Percentiles rank a stretch among this genome's conserved stretches.
These are phyloP conservation scores for Rhynchotus rufescens DNA, from an alignment of 2,797 vertebrate genomes.

Conservation along the genomic window DNA sequence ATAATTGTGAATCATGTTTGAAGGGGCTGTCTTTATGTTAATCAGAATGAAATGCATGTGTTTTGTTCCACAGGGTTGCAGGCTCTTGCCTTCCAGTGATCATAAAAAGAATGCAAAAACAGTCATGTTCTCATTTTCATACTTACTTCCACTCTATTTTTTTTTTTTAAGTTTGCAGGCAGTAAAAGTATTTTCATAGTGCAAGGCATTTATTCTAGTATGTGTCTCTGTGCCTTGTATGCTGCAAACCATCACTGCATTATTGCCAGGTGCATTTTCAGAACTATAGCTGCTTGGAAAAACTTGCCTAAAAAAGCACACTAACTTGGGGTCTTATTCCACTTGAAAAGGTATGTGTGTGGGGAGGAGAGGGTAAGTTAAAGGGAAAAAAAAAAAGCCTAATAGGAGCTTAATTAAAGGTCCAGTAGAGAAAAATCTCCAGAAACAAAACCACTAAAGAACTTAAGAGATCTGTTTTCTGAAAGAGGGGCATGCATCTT, in stretches of 20 bases:
- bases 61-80: slow-evolving; percentile 62
- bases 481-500: slow-evolving; percentile 22
- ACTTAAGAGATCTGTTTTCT: slow-evolving; percentile 65
- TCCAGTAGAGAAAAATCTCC: slow-evolving; percentile 72
- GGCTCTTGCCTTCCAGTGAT: slow-evolving; percentile 42
- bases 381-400: slow-evolving; percentile 30
- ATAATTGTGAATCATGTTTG: slow-evolving; percentile 66
- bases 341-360: not conserved
- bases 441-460: slow-evolving; percentile 29
- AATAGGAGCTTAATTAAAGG: slow-evolving; percentile 79
- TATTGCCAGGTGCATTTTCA: slow-evolving; percentile 50
- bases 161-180: slow-evolving; percentile 12
- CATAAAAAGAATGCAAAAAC: slow-evolving; percentile 2
- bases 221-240: not conserved
- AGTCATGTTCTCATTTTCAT: slow-evolving; percentile 32
- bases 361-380: slow-evolving; percentile 29
- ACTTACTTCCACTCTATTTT: slow-evolving; percentile 18
- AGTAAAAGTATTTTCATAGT: slow-evolving; percentile 47
- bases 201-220: slow-evolving; percentile 10
- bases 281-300: slow-evolving; percentile 49
- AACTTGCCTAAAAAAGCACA: slow-evolving; percentile 60
- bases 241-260: slow-evolving; percentile 39
- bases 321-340: slow-evolving; percentile 30
- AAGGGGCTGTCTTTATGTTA: slow-evolving; percentile 66
- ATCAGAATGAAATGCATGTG: slow-evolving; percentile 37